Evolutionary conservation across 2,888 invertebrate species (phyloP), one percentile per base, ranked within the genome.

Genomic region (Agrochola lota): DNA sequence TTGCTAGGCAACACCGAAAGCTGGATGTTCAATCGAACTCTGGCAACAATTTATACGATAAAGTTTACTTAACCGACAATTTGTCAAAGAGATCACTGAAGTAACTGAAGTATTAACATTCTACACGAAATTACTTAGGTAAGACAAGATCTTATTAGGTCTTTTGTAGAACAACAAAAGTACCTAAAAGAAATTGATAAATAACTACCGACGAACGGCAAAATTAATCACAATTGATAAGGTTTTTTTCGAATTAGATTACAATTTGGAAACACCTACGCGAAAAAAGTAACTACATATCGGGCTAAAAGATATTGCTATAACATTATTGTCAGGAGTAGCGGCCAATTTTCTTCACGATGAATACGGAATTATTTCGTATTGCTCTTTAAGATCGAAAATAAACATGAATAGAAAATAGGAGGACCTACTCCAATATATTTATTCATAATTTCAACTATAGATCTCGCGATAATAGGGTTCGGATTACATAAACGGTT

Each of bases 1-100:
- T 92, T 88, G 91, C 93, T 85, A 88, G 78, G 93, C 86, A 86
- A 91, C 91, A 20, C 12, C 60, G 35, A 57, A 71, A 85, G 75
- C 80, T 77, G 72, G 62, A 43, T 72, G 20, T 68, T 80, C 30
- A 70, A 74, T 62, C 68, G 71, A 67, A 64, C n/a, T 30, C 35
- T 15, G 55, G 35, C 62, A 72, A 80, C 52, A 71, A 62, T 84
- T 68, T 77, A 68, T 69, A 57, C 55, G 71, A 52, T 63, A 62
- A 70, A 55, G 35, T 52, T 62, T 62, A 46, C 43, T 0, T n/a
- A 30, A 1, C 23, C 15, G 12, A 23, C n/a, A n/a, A 55, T 68
- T 66, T 59, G 30, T 30, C 74, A 52, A 60, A 74, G 40, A 43
- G 12, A 30, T 62, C 26, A 52, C 9, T 62, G 49, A 26, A 72